Base-by-base conservation (phyloP, 2,113 vertebrate species). In the Tauraco erythrolophus region DNA sequence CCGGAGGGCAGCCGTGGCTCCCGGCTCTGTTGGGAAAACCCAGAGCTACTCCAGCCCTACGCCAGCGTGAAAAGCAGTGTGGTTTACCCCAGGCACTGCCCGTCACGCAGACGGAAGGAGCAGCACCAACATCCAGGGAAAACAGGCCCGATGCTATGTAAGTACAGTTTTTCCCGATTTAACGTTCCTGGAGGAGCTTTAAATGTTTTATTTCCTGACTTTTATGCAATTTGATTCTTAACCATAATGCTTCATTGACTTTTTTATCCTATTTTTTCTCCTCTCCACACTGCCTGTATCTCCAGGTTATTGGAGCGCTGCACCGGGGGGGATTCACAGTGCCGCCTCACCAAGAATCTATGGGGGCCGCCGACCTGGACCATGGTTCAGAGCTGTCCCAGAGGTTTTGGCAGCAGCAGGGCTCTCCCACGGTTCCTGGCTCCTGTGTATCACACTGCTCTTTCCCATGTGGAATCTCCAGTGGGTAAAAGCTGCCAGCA, bases 141-240 rank as follows among this genome's bases (percentile, higher is more conserved):
- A 91, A 53, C 25, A 57, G 28, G 28, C 68, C 24, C 1, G 0
- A 1, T 64, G 69, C 70, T 48, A 17, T 1, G 0, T 8, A 33
- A 61, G 41, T 11, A 48, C 30, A 69, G 65, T 22, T 45, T 46
- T 82, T 4, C 6, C 74, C 6, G 0, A 50, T 50, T 91, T 57
- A 91, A 65, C 0, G 0, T 27, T 69, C 96, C 89, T 62, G 23
- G 6, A 89, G 89, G 53, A 89, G 72, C 80, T 95, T 84, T 94
- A 89, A 92, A 82, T 82, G 43, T 35, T 95, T 95, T 71, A 92
- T 92, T 95, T 72, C 86, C 53, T 37, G 53, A 89, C 51, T 94
- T 94, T 68, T n/a, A 64, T 54, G 56, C 53, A 27, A 68, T 94
- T 76, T 91, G 39, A 87, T 92, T 76, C 64, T 94, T 89, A 92